phyloP scores from a whole-genome alignment of 2,113 vertebrate species.

The Podilymbus podiceps region DNA sequence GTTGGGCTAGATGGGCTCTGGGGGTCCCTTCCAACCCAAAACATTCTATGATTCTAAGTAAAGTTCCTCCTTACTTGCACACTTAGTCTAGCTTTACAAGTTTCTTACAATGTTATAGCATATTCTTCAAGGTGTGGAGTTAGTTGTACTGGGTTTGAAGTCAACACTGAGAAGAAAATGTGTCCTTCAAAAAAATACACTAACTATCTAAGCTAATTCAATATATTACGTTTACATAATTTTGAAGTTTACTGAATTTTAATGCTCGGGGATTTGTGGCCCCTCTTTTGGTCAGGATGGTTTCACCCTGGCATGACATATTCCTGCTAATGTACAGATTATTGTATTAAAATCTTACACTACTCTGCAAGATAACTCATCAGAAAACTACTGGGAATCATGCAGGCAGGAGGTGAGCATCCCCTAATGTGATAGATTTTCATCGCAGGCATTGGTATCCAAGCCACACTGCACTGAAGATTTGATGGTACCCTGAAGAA shows the following conservation, averaged over 20 bases:
- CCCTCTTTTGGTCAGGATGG: background rate
- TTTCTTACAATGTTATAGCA: background rate
- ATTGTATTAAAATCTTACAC: slow-evolving; percentile 5
- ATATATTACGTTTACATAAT: background rate
- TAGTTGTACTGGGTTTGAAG: background rate
- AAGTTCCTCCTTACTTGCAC: background rate
- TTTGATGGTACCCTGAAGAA: slow-evolving; percentile 10
- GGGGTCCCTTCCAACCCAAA: too few relatives aligned
- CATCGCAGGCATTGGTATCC: background rate
- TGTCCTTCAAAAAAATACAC: background rate
- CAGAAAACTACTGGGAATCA: slow-evolving; percentile 37
- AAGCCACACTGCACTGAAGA: background rate
- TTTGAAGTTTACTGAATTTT: background rate
- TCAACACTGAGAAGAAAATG: background rate
- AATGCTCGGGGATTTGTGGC: slow-evolving; percentile 12
- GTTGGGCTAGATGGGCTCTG: too few relatives aligned
- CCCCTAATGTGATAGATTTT: background rate
- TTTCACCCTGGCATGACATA: background rate
- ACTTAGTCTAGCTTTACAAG: background rate
- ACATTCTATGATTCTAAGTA: too few relatives aligned
- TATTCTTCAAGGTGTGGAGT: background rate
- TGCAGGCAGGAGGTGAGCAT: slow-evolving; percentile 7
- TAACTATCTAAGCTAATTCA: background rate
- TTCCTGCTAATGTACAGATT: background rate
- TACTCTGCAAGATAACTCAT: background rate